Percentiles rank a stretch among this genome's conserved stretches.
Conservation (phyloP, 1,140 invertebrate species). For the Arctopsyche grandis region DNA sequence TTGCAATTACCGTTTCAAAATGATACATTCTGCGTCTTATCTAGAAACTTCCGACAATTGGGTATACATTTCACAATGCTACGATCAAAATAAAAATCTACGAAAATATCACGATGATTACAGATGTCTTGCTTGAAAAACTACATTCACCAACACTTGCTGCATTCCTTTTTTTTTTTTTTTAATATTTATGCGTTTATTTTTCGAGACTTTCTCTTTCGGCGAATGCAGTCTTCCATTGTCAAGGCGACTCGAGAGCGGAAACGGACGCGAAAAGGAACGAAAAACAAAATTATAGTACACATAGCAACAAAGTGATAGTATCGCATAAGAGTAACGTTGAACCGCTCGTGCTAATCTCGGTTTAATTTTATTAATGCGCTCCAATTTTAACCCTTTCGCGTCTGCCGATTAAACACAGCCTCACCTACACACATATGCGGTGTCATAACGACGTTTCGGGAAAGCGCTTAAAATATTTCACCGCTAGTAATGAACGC, state of each 20-base stretch:
- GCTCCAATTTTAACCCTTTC: slow-evolving; percentile 7
- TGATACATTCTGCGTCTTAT: no score
- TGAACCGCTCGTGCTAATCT: no score
- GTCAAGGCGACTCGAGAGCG: neutral
- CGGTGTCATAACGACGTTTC: neutral
- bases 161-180: neutral
- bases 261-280: neutral
- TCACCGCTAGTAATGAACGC: neutral
- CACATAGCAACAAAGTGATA: neutral
- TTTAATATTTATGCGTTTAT: neutral
- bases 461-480: slow-evolving; percentile 3
- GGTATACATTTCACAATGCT: no score
- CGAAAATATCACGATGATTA: neutral
- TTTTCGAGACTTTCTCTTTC: slow-evolving; percentile 5
- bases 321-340: no score
- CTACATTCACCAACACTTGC: neutral
- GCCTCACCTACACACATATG: neutral
- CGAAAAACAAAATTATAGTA: neutral
- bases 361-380: slow-evolving; percentile 19
- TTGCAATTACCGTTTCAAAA: no score
- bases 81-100: no score
- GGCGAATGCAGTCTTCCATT: slow-evolving; percentile 9
- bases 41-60: no score
- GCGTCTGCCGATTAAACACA: neutral
- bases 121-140: neutral